Conservation (phyloP, 1,140 invertebrate genomes). For the Metopolophium dirhodum region DNA sequence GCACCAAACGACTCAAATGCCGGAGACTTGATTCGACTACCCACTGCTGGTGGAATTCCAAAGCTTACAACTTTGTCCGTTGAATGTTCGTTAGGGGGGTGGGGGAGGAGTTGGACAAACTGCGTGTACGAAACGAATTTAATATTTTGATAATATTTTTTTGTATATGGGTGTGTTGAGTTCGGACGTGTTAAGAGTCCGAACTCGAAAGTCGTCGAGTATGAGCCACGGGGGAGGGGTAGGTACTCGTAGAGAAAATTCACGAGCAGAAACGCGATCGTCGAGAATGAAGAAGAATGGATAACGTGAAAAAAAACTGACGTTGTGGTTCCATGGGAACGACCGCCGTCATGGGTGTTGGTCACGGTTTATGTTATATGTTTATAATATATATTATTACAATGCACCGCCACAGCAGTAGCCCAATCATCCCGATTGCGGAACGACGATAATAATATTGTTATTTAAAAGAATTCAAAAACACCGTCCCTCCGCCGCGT, state of each 20-base stretch:
- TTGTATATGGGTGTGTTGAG: not conserved
- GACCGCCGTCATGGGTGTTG: slow-evolving; percentile 55
- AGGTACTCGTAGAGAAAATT: not conserved
- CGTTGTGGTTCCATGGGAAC: slow-evolving; percentile 54
- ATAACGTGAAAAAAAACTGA: slow-evolving; percentile 8
- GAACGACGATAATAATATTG: slow-evolving; percentile 1
- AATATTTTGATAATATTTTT: not conserved
- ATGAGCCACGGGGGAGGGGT: not conserved
- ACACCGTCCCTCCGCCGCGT: slow-evolving; percentile 15
- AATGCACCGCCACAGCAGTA: slow-evolving; percentile 27
- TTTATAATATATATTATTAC: not conserved
- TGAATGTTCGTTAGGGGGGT: not conserved
- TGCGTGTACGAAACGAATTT: not conserved
- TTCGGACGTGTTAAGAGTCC: not conserved
- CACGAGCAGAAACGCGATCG: not conserved
- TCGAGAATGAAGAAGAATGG: not conserved
- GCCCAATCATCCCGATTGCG: slow-evolving; percentile 29
- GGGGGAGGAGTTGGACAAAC: too few species aligned
- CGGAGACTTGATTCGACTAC: not conserved
- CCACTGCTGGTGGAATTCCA: not conserved
- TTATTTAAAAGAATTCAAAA: slow-evolving; percentile 34
- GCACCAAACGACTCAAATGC: not conserved
- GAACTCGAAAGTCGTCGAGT: not conserved
- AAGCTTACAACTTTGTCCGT: not conserved
- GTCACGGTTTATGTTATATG: slow-evolving; percentile 38